phyloP scores from a whole-genome alignment of 1,140 invertebrate genomes.

The Drosophila suzukii region DNA sequence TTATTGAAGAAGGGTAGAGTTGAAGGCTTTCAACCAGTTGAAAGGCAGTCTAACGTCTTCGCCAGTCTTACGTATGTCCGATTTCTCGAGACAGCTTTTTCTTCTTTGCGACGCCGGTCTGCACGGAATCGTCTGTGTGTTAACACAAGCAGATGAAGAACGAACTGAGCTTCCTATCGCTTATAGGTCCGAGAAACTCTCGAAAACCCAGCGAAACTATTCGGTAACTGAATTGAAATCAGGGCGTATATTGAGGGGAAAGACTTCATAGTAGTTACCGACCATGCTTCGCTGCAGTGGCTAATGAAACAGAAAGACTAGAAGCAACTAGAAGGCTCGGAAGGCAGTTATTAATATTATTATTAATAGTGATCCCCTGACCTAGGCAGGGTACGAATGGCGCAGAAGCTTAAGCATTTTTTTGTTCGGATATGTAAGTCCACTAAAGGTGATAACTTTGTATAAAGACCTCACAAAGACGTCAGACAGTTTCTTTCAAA shows the following conservation, averaged over 20 bases:
- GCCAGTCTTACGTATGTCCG: background rate
- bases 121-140: background rate
- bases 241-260: too few species aligned
- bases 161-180: slow-evolving; percentile 40
- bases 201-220: slow-evolving; percentile 48
- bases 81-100: slow-evolving; percentile 30
- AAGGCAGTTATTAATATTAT: slow-evolving; percentile 3
- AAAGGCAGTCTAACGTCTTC: slow-evolving; percentile 2
- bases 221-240: slow-evolving; percentile 41
- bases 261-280: slow-evolving; percentile 79
- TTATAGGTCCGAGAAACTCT: slow-evolving; percentile 50
- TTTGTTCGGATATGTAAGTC: slow-evolving; percentile 7
- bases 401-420: slow-evolving; percentile 10
- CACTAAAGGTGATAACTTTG: too few species aligned
- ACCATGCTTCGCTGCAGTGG: slow-evolving; percentile 63
- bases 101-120: slow-evolving; percentile 28
- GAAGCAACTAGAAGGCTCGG: too few species aligned
- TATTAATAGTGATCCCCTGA: background rate
- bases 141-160: slow-evolving; percentile 9
- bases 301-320: slow-evolving; percentile 76
- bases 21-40: too few species aligned
- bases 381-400: slow-evolving; percentile 13
- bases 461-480: too few species aligned
- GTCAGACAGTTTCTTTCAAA: too few species aligned
- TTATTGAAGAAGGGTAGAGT: slow-evolving; percentile 21